Percentiles rank a stretch among this genome's conserved stretches.
Conservation (phyloP, 2,888 invertebrate genomes). For the Cheilosia vernalis region DNA sequence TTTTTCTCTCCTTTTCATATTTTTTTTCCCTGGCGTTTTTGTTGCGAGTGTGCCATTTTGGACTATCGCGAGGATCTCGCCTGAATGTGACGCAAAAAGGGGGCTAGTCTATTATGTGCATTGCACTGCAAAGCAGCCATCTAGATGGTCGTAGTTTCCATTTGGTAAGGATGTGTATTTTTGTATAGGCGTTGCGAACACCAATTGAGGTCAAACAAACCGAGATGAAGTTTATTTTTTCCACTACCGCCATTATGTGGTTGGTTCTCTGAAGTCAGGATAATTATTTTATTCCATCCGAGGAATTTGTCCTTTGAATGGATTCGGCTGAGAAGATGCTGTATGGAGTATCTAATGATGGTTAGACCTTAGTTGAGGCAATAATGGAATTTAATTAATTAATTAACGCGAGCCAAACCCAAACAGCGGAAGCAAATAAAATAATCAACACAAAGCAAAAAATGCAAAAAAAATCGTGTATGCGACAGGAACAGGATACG, state of each 20-base stretch:
- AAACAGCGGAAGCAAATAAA: slow-evolving; percentile 28
- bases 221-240: slow-evolving; percentile 27
- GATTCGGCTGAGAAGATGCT: slow-evolving; percentile 38
- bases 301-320: slow-evolving; percentile 41
- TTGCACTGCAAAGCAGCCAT: slow-evolving; percentile 58
- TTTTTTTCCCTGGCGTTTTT: neutral
- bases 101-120: slow-evolving; percentile 51
- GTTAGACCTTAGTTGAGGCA: slow-evolving; percentile 30
- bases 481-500: slow-evolving; percentile 9
- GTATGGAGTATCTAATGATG: slow-evolving; percentile 20
- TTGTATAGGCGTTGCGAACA: slow-evolving; percentile 48
- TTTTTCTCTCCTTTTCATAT: neutral
- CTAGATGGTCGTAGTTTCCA: slow-evolving; percentile 40
- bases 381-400: slow-evolving; percentile 58
- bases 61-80: slow-evolving; percentile 17
- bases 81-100: slow-evolving; percentile 24
- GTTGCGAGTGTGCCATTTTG: slow-evolving; percentile 48
- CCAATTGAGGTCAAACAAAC: slow-evolving; percentile 73
- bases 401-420: slow-evolving; percentile 14
- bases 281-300: slow-evolving; percentile 70
- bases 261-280: slow-evolving; percentile 37
- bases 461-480: slow-evolving; percentile 16
- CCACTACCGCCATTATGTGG: neutral
- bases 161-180: slow-evolving; percentile 57
- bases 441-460: slow-evolving; percentile 16